Evolutionary conservation across 2,113 vertebrate species (phyloP).

Genomic region (Psilopogon haemacephalus): DNA sequence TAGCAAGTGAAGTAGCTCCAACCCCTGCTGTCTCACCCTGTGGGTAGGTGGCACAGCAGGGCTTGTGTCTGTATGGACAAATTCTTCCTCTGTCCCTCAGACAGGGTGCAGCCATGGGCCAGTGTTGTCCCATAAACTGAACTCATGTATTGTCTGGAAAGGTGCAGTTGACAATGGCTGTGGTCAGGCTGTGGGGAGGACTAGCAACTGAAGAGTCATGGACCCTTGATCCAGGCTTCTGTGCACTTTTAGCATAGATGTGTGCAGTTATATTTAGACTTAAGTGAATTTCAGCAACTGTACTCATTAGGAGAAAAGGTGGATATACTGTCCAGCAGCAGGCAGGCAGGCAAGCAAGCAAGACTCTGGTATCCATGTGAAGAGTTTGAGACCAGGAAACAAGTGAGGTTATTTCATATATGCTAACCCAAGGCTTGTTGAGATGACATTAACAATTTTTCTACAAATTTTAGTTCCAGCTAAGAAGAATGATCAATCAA

Average conservation of each 20-base stretch:
- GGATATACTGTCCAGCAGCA: background rate
- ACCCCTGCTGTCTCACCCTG: background rate
- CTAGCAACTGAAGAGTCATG: no score
- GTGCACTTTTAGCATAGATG: background rate
- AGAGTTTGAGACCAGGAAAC: background rate
- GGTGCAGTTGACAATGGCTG: accelerated
- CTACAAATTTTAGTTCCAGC: background rate
- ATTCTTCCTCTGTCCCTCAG: background rate
- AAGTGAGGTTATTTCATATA: background rate
- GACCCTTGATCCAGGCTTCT: background rate
- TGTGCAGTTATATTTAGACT: background rate
- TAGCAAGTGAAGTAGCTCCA: accelerated
- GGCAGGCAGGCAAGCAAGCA: background rate
- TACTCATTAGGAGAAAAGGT: background rate
- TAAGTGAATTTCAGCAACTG: background rate
- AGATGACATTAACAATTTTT: background rate
- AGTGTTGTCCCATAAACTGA: background rate
- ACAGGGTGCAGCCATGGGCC: background rate
- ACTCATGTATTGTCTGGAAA: background rate
- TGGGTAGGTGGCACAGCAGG: background rate
- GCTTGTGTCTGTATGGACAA: background rate
- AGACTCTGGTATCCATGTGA: background rate
- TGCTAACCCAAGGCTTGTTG: background rate
- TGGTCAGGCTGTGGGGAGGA: background rate
- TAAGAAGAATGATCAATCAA: background rate